phyloP scores from a whole-genome alignment of 1,140 invertebrate species.

The Venustaconcha ellipsiformis region DNA sequence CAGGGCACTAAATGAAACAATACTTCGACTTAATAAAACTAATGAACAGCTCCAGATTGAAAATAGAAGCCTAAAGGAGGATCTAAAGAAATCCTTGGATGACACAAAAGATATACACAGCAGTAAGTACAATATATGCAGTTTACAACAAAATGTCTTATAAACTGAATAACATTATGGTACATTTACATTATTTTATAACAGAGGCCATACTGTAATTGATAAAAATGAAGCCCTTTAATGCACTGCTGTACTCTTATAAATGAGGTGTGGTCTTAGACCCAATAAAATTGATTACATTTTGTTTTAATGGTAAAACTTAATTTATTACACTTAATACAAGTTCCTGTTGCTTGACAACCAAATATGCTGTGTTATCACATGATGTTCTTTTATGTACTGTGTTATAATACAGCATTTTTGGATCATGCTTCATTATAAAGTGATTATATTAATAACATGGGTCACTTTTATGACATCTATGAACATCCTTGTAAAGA shows the following conservation, averaged over 20 bases:
- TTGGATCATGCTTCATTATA: too few relatives aligned
- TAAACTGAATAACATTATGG: not conserved
- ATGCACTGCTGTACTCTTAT: not conserved
- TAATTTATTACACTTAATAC: too few relatives aligned
- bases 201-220: not conserved
- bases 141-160: not conserved
- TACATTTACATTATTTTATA: not conserved
- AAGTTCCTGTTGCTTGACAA: too few relatives aligned
- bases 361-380: too few relatives aligned
- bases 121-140: constrained; percentile 4
- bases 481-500: too few relatives aligned
- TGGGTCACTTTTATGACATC: too few relatives aligned
- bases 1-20: constrained; percentile 65
- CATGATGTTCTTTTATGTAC: too few relatives aligned
- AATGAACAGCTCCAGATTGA: constrained; percentile 61
- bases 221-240: not conserved
- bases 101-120: constrained; percentile 20
- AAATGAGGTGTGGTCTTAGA: too few relatives aligned
- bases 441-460: too few relatives aligned
- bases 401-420: too few relatives aligned
- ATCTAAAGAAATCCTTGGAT: constrained; percentile 58
- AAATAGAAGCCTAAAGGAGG: constrained; percentile 63
- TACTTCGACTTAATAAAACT: constrained; percentile 61
- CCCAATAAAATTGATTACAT: not conserved
- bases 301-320: too few relatives aligned